Evolutionary conservation across 2,797 vertebrate genomes (phyloP).

Genomic region (Rhabdophis nuchalis): DNA sequence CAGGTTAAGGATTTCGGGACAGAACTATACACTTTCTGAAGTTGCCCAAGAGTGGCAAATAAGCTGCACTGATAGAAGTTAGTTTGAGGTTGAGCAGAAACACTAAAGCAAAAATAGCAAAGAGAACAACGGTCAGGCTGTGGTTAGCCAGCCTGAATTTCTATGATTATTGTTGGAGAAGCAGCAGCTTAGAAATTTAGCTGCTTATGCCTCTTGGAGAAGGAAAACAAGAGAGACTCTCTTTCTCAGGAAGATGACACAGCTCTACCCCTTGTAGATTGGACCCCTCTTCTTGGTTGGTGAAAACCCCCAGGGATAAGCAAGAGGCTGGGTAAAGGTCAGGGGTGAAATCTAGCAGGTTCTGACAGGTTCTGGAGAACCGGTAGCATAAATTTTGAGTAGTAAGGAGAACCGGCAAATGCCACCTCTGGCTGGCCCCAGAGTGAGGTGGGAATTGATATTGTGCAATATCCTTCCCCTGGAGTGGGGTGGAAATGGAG

Average conservation of each 20-base stretch:
- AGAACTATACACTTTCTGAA: background rate
- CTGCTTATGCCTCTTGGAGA: background rate
- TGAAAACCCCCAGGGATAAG: background rate
- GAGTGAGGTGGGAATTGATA: too few relatives aligned
- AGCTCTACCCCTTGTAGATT: background rate
- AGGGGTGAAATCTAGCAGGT: too few relatives aligned
- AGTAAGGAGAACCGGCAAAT: too few relatives aligned
- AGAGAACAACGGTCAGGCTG: slow-evolving; percentile 11
- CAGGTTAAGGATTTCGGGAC: background rate
- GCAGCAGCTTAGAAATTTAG: background rate
- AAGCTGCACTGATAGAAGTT: background rate
- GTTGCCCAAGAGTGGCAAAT: background rate
- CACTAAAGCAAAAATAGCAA: slow-evolving; percentile 18
- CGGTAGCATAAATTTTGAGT: too few relatives aligned
- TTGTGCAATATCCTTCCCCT: too few relatives aligned
- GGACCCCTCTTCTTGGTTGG: background rate
- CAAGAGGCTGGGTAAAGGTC: background rate
- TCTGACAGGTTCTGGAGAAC: too few relatives aligned
- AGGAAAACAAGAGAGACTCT: background rate
- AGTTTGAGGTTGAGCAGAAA: background rate
- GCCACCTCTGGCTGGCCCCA: too few relatives aligned
- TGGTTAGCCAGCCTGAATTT: slow-evolving; percentile 26
- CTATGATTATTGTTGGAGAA: slow-evolving; percentile 13
- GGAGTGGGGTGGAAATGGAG: too few relatives aligned
- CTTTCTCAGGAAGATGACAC: background rate